These are phyloP conservation scores for Tychaedon coryphoeus DNA, from an alignment of 2,113 vertebrate genomes.

Conservation along the genomic window DNA sequence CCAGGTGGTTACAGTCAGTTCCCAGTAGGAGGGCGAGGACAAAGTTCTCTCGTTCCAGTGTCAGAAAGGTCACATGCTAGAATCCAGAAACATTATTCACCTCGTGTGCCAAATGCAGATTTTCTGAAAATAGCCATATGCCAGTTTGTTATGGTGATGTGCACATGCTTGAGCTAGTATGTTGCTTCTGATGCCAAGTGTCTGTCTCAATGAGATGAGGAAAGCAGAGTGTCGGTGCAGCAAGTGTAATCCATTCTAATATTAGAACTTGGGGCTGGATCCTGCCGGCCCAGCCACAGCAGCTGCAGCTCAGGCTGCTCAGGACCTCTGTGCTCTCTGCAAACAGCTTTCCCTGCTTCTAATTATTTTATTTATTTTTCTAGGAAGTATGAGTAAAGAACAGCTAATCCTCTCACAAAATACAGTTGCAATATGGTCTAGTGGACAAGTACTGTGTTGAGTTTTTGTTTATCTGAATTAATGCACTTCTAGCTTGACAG, in stretches of 20 bases:
- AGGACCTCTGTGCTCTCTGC: neutral
- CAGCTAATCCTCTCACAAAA: neutral
- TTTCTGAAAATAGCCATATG: slow-evolving; percentile 40
- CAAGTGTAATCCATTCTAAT: neutral
- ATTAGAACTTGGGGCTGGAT: neutral
- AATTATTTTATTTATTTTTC: neutral
- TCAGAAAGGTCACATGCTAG: neutral
- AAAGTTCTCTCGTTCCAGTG: neutral
- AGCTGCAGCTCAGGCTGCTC: neutral
- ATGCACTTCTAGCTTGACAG: neutral
- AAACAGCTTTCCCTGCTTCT: neutral
- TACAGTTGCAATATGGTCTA: neutral
- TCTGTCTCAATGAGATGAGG: neutral
- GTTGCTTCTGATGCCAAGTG: slow-evolving; percentile 1
- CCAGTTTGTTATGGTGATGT: slow-evolving; percentile 29
- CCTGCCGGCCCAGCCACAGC: too few species aligned
- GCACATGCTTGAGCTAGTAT: slow-evolving; percentile 28
- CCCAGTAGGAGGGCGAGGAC: neutral
- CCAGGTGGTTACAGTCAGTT: neutral
- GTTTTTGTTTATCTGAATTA: neutral
- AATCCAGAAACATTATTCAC: neutral
- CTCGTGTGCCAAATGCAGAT: slow-evolving; percentile 1
- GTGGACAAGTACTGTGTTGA: neutral
- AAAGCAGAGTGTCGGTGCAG: neutral
- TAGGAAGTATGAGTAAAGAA: neutral